Conservation (phyloP, 2,797 vertebrate genomes). For the Simalia tracyae region DNA sequence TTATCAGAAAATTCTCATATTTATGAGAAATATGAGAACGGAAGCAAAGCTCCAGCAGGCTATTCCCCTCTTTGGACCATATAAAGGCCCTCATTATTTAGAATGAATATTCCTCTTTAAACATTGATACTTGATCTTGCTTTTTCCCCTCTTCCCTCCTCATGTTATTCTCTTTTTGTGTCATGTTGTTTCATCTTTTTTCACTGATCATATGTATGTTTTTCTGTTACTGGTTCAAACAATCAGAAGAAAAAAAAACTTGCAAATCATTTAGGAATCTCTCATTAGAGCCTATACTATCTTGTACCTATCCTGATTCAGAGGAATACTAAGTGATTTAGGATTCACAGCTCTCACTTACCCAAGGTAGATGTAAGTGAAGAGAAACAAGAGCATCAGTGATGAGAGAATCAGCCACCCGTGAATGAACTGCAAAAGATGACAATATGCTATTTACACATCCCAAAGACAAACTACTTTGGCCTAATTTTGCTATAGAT, state of each 20-base stretch:
- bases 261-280: background rate
- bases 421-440: constrained; percentile 86
- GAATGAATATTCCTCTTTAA: background rate
- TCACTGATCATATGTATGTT: background rate
- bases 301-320: background rate
- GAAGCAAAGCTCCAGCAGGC: background rate
- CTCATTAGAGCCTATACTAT: background rate
- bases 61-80: background rate
- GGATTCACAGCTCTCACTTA: constrained; percentile 60
- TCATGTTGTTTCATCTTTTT: background rate
- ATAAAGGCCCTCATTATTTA: background rate
- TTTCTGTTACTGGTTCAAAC: background rate
- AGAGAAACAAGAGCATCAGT: constrained; percentile 93
- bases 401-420: constrained; percentile 97
- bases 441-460: background rate
- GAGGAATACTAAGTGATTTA: background rate
- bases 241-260: background rate
- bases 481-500: background rate
- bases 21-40: background rate
- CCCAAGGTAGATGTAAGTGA: constrained; percentile 94
- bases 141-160: background rate
- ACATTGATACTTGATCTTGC: background rate
- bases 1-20: background rate
- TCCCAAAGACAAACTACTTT: background rate
- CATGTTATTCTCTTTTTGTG: background rate